A percentile compares a stretch with the other conserved stretches of the same genome.
These are phyloP conservation scores for Spongia lamella DNA, from an alignment of 37 sponge, comb jelly and placozoan genomes.

Conservation along the genomic window DNA sequence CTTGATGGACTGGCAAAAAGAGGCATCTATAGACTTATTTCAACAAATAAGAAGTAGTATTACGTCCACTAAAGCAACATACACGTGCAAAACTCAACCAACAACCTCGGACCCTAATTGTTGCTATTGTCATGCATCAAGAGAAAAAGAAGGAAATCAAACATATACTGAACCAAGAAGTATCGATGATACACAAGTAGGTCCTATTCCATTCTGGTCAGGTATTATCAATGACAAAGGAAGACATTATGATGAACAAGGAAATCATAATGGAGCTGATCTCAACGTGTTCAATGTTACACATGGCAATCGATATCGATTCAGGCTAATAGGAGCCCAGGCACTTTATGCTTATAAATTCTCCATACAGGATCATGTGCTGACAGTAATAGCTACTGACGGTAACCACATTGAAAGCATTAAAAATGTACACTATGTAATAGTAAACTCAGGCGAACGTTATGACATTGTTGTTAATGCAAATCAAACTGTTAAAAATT, in stretches of 20 bases:
- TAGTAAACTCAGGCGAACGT: conserved; percentile 76
- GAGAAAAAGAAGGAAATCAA: conserved; percentile 5
- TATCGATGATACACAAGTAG: conserved; percentile 58
- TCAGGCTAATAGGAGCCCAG: conserved; percentile 76
- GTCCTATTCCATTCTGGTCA: conserved; percentile 68
- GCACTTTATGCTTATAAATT: conserved; percentile 47
- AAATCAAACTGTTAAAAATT: conserved; percentile 18
- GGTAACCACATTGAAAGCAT: conserved; percentile 56
- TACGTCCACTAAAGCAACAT: not conserved
- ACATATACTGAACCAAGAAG: conserved; percentile 4
- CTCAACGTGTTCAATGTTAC: not conserved
- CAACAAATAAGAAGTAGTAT: conserved; percentile 12
- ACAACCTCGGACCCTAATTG: not conserved
- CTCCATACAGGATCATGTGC: conserved; percentile 74
- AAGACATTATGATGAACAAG: not conserved
- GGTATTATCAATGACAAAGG: conserved; percentile 83
- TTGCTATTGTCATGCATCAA: not conserved
- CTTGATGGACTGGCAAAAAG: conserved; percentile 70
- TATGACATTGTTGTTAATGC: conserved; percentile 54
- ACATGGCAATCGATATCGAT: conserved; percentile 57
- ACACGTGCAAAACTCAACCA: not conserved
- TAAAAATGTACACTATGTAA: conserved; percentile 57
- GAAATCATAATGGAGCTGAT: too few species aligned
- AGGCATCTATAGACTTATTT: conserved; percentile 46
- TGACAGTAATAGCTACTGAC: conserved; percentile 78